These are phyloP conservation scores for Oxytorus armatus DNA, from an alignment of 2,888 invertebrate species.

Conservation along the genomic window DNA sequence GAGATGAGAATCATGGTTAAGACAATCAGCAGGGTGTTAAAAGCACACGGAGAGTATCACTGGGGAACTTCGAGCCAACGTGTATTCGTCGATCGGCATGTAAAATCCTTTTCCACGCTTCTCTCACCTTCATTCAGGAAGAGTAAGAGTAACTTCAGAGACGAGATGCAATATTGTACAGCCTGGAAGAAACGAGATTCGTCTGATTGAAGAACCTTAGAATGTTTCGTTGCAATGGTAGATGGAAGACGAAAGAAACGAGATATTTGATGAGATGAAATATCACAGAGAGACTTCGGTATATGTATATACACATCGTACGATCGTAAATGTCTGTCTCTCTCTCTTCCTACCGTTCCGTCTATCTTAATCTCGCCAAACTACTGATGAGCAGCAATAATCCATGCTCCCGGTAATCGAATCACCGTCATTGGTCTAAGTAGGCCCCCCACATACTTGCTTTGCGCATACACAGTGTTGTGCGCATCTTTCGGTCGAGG, in stretches of 20 bases:
- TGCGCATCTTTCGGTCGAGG: constrained; percentile 24
- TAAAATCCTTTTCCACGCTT: constrained; percentile 28
- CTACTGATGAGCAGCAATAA: constrained; percentile 74
- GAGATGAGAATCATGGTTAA: constrained; percentile 64
- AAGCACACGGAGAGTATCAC: too few species aligned
- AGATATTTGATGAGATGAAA: constrained; percentile 66
- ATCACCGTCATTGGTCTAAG: constrained; percentile 70
- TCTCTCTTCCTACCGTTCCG: constrained; percentile 68
- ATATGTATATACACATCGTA: constrained; percentile 34
- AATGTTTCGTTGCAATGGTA: constrained; percentile 42
- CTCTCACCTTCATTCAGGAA: constrained; percentile 18
- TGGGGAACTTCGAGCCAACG: background rate
- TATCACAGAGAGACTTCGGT: constrained; percentile 34
- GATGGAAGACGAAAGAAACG: constrained; percentile 63
- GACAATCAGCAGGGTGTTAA: constrained; percentile 27
- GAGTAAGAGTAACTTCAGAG: constrained; percentile 7
- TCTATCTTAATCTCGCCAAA: constrained; percentile 66
- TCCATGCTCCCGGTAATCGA: constrained; percentile 76
- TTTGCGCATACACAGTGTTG: constrained; percentile 41
- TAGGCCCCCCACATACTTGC: constrained; percentile 67
- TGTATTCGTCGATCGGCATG: constrained; percentile 14
- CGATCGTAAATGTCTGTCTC: background rate
- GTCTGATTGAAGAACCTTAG: constrained; percentile 64
- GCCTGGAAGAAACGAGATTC: constrained; percentile 66
- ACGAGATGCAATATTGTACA: constrained; percentile 60